A percentile compares a stretch with the other conserved stretches of the same genome.
These are phyloP conservation scores for Vombatus ursinus DNA, from an alignment of 2,113 vertebrate species.

Conservation along the genomic window DNA sequence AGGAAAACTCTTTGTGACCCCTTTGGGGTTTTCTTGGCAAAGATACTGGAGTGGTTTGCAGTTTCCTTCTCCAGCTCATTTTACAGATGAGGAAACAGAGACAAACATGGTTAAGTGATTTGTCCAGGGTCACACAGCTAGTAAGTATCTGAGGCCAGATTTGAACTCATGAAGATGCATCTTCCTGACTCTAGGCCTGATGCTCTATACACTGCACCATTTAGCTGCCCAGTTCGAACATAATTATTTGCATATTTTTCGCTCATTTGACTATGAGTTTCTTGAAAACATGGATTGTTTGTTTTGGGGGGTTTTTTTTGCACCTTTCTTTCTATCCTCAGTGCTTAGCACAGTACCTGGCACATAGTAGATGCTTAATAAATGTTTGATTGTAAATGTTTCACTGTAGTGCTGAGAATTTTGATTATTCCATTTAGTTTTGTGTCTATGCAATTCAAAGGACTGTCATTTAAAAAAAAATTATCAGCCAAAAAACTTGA, in stretches of 20 bases:
- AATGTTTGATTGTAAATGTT: no score
- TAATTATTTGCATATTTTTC: not conserved
- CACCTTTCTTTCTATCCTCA: not conserved
- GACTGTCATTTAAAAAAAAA: not conserved
- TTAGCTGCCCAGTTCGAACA: not conserved
- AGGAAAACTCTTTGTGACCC: no score
- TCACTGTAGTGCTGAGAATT: not conserved
- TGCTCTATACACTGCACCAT: no score
- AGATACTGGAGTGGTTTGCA: no score
- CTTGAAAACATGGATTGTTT: not conserved
- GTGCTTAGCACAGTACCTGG: not conserved
- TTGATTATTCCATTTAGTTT: not conserved
- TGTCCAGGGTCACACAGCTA: no score
- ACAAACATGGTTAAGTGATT: no score
- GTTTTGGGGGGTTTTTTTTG: not conserved
- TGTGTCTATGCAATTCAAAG: not conserved
- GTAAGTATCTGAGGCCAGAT: no score
- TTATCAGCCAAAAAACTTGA: not conserved
- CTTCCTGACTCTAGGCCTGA: no score
- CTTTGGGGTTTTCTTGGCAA: no score
- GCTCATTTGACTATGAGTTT: not conserved
- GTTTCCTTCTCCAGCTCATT: no score
- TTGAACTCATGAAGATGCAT: no score
- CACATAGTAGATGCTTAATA: not conserved
- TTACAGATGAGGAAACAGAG: no score